Percentiles rank a stretch among this genome's conserved stretches.
These are phyloP conservation scores for Macaria liturata DNA, from an alignment of 2,888 invertebrate genomes.

Conservation along the genomic window DNA sequence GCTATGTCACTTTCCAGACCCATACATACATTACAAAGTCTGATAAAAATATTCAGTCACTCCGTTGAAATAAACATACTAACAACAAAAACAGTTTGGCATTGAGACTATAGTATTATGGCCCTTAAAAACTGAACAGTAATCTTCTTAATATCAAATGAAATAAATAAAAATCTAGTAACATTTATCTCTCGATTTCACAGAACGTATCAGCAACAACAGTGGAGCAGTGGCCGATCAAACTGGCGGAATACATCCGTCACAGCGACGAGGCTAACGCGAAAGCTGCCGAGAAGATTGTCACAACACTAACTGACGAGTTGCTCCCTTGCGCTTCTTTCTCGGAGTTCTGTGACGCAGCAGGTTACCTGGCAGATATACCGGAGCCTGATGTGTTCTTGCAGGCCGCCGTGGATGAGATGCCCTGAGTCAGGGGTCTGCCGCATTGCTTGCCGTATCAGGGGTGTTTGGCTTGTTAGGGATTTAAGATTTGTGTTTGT, in stretches of 20 bases:
- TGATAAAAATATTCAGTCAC: too few relatives aligned
- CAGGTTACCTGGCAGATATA: conserved; percentile 89
- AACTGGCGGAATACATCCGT: conserved; percentile 95
- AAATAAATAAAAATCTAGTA: too few relatives aligned
- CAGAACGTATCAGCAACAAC: conserved; percentile 87
- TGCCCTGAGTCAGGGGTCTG: conserved; percentile 61
- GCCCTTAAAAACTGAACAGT: too few relatives aligned
- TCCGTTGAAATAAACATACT: too few relatives aligned
- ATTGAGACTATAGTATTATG: too few relatives aligned
- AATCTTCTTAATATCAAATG: too few relatives aligned
- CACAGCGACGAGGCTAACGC: conserved; percentile 96
- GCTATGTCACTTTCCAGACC: too few relatives aligned
- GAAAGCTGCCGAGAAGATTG: conserved; percentile 93
- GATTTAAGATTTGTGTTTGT: too few relatives aligned
- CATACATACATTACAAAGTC: too few relatives aligned
- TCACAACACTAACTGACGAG: conserved; percentile 93
- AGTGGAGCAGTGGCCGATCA: conserved; percentile 94
- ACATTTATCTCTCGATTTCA: too few relatives aligned
- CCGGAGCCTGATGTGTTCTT: conserved; percentile 84
- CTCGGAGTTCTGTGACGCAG: conserved; percentile 96
- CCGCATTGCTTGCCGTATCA: conserved; percentile 59
- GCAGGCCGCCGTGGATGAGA: conserved; percentile 56
- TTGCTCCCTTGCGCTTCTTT: conserved; percentile 95
- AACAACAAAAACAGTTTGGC: too few relatives aligned
- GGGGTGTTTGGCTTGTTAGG: conserved; percentile 59